Percentiles rank a stretch among this genome's conserved stretches.
Evolutionary conservation across 2,888 invertebrate species (phyloP).

Genomic region (Papilio gigon): DNA sequence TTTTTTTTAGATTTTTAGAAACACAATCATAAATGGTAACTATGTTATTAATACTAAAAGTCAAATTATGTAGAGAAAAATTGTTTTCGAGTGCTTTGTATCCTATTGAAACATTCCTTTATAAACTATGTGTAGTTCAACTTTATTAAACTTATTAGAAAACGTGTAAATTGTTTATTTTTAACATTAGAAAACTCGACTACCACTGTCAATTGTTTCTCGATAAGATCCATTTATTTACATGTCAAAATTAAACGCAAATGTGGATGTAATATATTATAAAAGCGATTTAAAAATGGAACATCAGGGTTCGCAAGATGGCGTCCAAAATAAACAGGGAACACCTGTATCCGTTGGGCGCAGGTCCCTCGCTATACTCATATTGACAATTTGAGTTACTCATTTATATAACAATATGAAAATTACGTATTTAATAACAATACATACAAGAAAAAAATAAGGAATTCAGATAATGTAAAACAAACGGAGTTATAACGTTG

Average conservation of each 20-base stretch:
- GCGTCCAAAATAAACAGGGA: conserved; percentile 54
- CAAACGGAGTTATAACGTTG: neutral
- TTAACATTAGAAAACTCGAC: conserved; percentile 3
- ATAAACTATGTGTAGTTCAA: no score
- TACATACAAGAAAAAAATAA: neutral
- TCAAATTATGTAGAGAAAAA: no score
- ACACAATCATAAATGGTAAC: no score
- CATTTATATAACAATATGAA: neutral
- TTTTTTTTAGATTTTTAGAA: neutral
- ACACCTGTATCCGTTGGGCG: conserved; percentile 72
- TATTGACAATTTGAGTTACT: conserved; percentile 19
- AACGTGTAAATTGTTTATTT: no score
- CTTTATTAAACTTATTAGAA: no score
- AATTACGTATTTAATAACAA: neutral
- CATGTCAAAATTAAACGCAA: neutral
- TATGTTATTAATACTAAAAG: no score
- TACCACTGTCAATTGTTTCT: neutral
- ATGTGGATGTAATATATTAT: conserved; percentile 46
- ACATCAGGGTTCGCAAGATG: conserved; percentile 63
- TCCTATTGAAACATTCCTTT: no score
- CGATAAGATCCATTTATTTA: neutral
- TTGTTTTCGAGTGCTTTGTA: no score
- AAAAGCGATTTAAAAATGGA: conserved; percentile 50
- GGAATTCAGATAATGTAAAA: neutral
- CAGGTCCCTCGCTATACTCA: conserved; percentile 21